Percentiles rank a stretch among this genome's conserved stretches.
Conservation (phyloP, 2,113 vertebrate species). For the Prunella himalayana region DNA sequence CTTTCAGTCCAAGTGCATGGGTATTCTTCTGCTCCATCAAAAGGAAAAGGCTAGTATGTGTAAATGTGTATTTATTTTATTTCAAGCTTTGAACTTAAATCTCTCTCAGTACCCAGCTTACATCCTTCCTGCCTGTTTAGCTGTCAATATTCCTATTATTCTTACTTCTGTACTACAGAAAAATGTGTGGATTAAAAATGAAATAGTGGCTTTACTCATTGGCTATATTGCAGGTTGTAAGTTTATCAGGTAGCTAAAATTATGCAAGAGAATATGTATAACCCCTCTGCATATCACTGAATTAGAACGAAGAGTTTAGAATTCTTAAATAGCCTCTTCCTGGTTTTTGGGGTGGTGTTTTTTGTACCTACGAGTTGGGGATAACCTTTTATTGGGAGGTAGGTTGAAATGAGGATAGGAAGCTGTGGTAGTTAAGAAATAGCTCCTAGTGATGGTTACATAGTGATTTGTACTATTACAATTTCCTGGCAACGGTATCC, state of each 20-base stretch:
- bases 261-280: background rate
- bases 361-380: background rate
- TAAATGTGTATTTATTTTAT: background rate
- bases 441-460: background rate
- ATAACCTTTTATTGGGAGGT: background rate
- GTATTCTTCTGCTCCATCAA: background rate
- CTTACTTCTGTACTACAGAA: background rate
- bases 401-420: background rate
- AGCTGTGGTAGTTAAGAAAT: background rate
- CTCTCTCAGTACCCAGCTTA: background rate
- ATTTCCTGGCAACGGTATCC: background rate
- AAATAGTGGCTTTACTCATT: background rate
- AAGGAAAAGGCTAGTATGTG: background rate
- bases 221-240: background rate
- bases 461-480: background rate
- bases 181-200: background rate
- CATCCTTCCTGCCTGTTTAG: background rate
- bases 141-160: background rate
- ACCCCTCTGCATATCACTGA: background rate
- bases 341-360: rapidly evolving
- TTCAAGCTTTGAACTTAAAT: background rate
- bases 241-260: background rate
- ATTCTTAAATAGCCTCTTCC: background rate
- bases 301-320: background rate
- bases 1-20: background rate